A percentile compares a stretch with the other conserved stretches of the same genome.
phyloP scores from a whole-genome alignment of 1,140 invertebrate species.

The Heliconius eleuchia region DNA sequence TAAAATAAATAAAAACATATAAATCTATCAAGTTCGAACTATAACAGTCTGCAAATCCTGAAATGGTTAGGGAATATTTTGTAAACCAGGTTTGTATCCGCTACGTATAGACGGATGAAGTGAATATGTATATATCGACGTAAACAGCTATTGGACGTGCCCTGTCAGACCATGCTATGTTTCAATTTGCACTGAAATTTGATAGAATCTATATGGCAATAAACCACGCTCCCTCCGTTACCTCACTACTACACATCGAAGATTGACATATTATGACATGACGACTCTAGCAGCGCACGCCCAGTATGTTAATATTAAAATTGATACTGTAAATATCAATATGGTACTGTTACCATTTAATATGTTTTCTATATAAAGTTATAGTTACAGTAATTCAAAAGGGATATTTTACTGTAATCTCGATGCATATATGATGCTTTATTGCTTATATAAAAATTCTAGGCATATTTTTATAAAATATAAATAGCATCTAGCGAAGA shows the following conservation, averaged over 20 bases:
- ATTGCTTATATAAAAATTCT: neutral
- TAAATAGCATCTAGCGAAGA: no score
- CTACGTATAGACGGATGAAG: neutral
- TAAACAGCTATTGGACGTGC: constrained; percentile 5
- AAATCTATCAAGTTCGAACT: neutral
- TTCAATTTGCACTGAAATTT: constrained; percentile 12
- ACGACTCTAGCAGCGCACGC: neutral
- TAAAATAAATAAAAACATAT: neutral
- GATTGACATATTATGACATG: neutral
- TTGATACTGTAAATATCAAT: neutral
- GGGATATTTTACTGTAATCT: neutral
- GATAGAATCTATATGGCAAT: neutral
- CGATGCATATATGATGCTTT: neutral
- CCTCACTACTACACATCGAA: neutral
- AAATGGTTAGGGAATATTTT: neutral
- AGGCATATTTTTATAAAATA: neutral
- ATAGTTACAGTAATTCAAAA: constrained; percentile 1
- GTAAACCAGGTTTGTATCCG: neutral
- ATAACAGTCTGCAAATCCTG: neutral
- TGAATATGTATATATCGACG: neutral
- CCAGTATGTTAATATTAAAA: neutral
- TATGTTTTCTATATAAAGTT: neutral
- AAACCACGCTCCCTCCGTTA: neutral
- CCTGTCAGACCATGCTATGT: neutral
- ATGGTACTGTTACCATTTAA: neutral